phyloP scores from a whole-genome alignment of 2,113 vertebrate species.

The Guaruba guarouba region DNA sequence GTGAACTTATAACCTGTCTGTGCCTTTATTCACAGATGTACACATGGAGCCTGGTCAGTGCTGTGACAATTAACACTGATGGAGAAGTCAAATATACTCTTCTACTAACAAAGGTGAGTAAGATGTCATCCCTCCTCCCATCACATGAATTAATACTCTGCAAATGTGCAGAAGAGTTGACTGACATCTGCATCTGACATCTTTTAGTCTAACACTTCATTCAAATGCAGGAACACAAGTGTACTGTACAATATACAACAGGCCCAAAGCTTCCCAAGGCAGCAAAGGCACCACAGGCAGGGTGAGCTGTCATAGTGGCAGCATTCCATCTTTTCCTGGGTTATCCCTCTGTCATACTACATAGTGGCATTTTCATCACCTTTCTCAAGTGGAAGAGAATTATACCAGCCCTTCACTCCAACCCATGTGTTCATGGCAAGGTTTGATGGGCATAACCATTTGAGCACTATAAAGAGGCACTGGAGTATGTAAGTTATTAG shows the following conservation, averaged over 20 bases:
- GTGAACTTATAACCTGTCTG: not conserved
- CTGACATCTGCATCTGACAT: not conserved
- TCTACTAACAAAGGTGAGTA: not conserved
- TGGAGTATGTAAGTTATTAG: not conserved
- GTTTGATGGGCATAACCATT: not conserved
- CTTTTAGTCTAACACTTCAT: not conserved
- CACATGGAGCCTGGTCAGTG: not conserved
- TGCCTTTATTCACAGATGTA: not conserved
- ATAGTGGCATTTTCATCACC: not conserved
- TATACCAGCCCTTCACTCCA: not conserved
- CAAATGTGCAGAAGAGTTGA: not conserved
- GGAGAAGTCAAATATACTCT: not conserved
- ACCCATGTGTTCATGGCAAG: fast-evolving
- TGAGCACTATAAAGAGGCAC: not conserved
- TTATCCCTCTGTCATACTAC: not conserved
- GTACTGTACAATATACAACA: fast-evolving
- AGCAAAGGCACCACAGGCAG: not conserved
- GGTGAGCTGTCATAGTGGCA: not conserved
- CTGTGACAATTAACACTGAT: not conserved
- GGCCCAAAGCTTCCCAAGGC: not conserved
- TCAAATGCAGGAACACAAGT: not conserved
- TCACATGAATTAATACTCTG: not conserved
- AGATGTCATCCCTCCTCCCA: not conserved
- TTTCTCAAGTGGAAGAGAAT: not conserved
- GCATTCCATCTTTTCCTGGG: not conserved